Percentiles rank a stretch among this genome's conserved stretches.
Conservation (phyloP, 2,888 invertebrate genomes). For the Yponomeuta malinellus region DNA sequence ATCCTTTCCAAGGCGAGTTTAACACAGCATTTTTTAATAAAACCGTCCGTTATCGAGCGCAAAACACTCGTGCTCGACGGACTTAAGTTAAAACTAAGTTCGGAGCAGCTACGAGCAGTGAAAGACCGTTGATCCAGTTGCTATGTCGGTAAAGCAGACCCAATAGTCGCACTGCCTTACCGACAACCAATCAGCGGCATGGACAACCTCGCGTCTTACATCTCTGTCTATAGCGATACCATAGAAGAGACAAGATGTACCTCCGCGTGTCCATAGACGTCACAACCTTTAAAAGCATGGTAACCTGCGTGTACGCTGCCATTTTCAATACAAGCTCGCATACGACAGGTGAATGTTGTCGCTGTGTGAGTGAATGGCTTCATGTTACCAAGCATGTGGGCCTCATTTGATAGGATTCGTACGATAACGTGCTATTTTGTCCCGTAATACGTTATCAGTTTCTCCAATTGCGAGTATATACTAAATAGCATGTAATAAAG, state of each 20-base stretch:
- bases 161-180: conserved; percentile 43
- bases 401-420: conserved; percentile 55
- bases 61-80: conserved; percentile 57
- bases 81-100: conserved; percentile 71
- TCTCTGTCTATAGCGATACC: conserved; percentile 35
- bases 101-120: conserved; percentile 54
- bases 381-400: conserved; percentile 8
- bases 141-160: conserved; percentile 59
- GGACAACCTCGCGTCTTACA: conserved; percentile 24
- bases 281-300: conserved; percentile 51
- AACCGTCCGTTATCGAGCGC: conserved; percentile 46
- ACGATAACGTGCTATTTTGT: conserved; percentile 67
- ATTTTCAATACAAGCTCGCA: conserved; percentile 56
- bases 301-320: conserved; percentile 62
- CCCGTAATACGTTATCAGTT: conserved; percentile 48
- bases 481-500: conserved; percentile 37
- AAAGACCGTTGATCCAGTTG: conserved; percentile 75
- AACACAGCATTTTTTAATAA: conserved; percentile 50
- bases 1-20: conserved; percentile 50
- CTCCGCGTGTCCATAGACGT: conserved; percentile 29
- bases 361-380: conserved; percentile 39
- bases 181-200: conserved; percentile 39
- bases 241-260: conserved; percentile 38
- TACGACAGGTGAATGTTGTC: conserved; percentile 65
- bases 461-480: conserved; percentile 31